Base-by-base conservation (phyloP, 2,888 invertebrate species). In the Biston stratarius region DNA sequence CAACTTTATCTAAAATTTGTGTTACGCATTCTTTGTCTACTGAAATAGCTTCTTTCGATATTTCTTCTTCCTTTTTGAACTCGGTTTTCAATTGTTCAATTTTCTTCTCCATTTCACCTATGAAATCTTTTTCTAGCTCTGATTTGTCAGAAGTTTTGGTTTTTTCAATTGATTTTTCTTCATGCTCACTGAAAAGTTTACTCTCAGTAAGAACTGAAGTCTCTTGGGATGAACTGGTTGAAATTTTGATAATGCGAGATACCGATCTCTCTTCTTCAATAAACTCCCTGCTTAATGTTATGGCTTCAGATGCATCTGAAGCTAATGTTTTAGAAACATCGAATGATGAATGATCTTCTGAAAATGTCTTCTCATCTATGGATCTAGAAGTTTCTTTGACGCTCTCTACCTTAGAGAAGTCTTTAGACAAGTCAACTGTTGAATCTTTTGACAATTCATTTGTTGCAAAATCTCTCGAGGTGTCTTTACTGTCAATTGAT, bases 371-470 rank as follows among this genome's bases (percentile, higher is more conserved):
- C 71, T 94, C 94, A 71, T 94, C 94, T 24, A 94, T 85, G 0
- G 94, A 94, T 75, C 87, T 89, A 10, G 93, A 94, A 48, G 86
- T 87, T 80, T 94, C 94, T 73, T 88, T 91, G 1, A 94, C 92
- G 75, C 93, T 93, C 74, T 94, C 94, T 61, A 91, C 89, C 74
- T 93, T 94, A 1, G 94, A 92, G 74, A 84, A 91, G 64, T 94
- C 93, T 81, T 92, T 93, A 0, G 88, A 87, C 63, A 94, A 82
- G 66, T 94, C 94, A 42, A 90, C 88, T 0, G 94, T 94, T n/a
- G 94, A 94, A 74, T 94, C 94, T 83, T 94, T 94, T 5, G 94
- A 94, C 48, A 94, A 68, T 74, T 94, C 94, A 76, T 94, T 94
- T 12, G 94, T 93, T 12, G 94, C 92, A 82, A 94, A 93, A 79